Evolutionary conservation across 2,113 vertebrate species (phyloP).

Genomic region (Dipodomys ordii): DNA sequence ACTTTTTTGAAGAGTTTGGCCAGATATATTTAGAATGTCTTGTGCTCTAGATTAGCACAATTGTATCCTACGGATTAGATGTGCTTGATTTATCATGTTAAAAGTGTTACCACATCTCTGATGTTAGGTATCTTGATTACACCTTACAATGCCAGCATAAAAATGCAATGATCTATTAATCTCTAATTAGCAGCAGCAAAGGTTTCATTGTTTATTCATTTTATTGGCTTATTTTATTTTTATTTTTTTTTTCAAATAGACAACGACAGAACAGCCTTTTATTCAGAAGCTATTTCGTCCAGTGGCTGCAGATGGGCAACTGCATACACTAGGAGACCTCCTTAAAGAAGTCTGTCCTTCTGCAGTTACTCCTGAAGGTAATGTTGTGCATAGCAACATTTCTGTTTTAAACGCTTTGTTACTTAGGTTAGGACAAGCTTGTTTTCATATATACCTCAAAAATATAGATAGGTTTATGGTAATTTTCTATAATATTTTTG

Average conservation of each 20-base stretch:
- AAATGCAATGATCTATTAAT: neutral
- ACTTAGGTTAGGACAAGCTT: neutral
- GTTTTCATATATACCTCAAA: neutral
- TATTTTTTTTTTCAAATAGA: constrained; percentile 85
- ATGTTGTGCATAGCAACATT: neutral
- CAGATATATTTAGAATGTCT: constrained; percentile 25
- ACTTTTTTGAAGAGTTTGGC: neutral
- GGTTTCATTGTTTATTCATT: neutral
- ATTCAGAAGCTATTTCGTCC: constrained; percentile 98
- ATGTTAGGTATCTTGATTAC: neutral
- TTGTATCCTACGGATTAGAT: neutral
- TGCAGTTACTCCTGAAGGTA: constrained; percentile 93
- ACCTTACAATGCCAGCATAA: neutral
- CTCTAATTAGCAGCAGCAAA: neutral
- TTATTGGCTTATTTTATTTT: neutral
- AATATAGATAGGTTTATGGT: neutral
- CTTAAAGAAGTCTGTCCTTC: constrained; percentile 94
- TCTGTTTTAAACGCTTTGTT: neutral
- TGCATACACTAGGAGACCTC: constrained; percentile 94
- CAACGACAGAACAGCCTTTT: constrained; percentile 94
- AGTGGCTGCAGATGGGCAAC: constrained; percentile 91
- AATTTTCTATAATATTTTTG: neutral
- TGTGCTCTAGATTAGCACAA: neutral
- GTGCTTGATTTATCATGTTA: constrained; percentile 23
- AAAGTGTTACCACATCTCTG: neutral